These are phyloP conservation scores for Catharus bicknelli DNA, from an alignment of 2,113 vertebrate species.

Conservation along the genomic window DNA sequence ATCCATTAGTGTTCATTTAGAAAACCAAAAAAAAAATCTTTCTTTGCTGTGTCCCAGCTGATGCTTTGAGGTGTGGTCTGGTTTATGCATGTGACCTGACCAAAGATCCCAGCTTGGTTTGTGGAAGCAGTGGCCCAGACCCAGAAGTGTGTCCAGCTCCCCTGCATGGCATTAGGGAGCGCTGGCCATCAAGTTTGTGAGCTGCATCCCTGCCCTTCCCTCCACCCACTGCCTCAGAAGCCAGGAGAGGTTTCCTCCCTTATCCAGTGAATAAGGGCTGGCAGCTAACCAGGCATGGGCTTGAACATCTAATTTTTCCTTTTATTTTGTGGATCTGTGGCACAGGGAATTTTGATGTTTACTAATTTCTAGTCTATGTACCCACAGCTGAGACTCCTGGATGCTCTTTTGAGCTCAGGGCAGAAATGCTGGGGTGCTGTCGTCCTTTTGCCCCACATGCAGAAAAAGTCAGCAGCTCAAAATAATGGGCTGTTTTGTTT, in stretches of 20 bases:
- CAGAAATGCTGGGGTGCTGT: background rate
- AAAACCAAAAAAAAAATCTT: background rate
- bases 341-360: background rate
- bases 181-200: background rate
- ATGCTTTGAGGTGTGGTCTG: background rate
- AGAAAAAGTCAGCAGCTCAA: background rate
- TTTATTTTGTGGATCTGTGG: background rate
- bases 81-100: slow-evolving; percentile 8
- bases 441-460: background rate
- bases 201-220: background rate
- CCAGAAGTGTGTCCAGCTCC: background rate
- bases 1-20: slow-evolving; percentile 63
- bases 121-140: background rate
- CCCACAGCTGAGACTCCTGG: background rate
- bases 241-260: background rate
- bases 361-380: background rate
- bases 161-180: background rate
- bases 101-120: slow-evolving; percentile 11
- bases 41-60: background rate
- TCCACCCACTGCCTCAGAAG: background rate
- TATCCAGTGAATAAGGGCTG: background rate
- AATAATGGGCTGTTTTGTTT: background rate
- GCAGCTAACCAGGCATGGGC: background rate
- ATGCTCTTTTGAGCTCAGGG: background rate
- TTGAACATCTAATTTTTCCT: background rate